These are phyloP conservation scores for Hyla sarda DNA, from an alignment of 2,113 vertebrate genomes.

Conservation along the genomic window DNA sequence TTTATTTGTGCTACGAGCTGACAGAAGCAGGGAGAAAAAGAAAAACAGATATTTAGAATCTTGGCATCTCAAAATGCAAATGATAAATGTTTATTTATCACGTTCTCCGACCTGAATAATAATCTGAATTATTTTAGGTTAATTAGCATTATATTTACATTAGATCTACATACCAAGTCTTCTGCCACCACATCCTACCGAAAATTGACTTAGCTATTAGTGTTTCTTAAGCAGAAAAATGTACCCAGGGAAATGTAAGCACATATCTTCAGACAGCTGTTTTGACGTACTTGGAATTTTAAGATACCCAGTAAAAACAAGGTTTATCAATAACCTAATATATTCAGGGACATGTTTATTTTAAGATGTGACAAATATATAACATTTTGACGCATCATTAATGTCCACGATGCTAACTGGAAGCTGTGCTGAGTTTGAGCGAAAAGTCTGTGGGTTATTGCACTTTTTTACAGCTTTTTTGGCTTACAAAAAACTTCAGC, in stretches of 20 bases:
- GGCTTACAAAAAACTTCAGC: no score
- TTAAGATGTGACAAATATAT: slow-evolving; percentile 27
- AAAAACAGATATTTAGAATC: slow-evolving; percentile 51
- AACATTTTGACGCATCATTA: slow-evolving; percentile 16
- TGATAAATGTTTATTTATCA: slow-evolving; percentile 61
- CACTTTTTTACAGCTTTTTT: no score
- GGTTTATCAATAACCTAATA: slow-evolving; percentile 48
- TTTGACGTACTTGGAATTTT: slow-evolving; percentile 53
- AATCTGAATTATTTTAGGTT: slow-evolving; percentile 60
- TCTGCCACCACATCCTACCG: slow-evolving; percentile 35
- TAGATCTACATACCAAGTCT: slow-evolving; percentile 59
- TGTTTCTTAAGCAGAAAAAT: slow-evolving; percentile 46
- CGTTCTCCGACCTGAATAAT: slow-evolving; percentile 56
- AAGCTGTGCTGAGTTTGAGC: not conserved
- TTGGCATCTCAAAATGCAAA: slow-evolving; percentile 57
- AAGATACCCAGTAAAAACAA: slow-evolving; percentile 31
- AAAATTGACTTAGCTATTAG: slow-evolving; percentile 58
- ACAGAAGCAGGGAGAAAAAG: slow-evolving; percentile 28
- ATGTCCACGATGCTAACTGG: slow-evolving; percentile 1
- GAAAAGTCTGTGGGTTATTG: not conserved
- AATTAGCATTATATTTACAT: slow-evolving; percentile 62
- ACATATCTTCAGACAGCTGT: slow-evolving; percentile 48
- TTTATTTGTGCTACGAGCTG: slow-evolving; percentile 44
- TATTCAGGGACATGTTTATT: slow-evolving; percentile 46
- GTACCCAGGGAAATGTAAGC: slow-evolving; percentile 32